phyloP scores from a whole-genome alignment of 64 coral and sea anemone species.

The Montipora efflorescens region DNA sequence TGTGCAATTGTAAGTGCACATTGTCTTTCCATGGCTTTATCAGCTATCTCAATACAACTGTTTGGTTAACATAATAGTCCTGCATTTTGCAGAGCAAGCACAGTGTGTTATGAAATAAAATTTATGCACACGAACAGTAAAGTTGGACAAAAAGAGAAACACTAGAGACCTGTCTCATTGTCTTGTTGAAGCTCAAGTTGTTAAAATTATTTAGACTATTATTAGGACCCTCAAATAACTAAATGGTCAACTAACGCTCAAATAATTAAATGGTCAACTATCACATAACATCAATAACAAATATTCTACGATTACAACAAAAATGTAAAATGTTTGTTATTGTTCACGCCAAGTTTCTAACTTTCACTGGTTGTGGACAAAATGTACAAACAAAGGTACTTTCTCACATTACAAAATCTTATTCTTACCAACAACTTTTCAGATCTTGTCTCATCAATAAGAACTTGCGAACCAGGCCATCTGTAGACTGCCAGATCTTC shows the following conservation, averaged over 20 bases:
- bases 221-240: too few relatives aligned
- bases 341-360: not conserved
- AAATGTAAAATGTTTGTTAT: not conserved
- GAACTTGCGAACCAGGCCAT: conserved; percentile 73
- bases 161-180: not conserved
- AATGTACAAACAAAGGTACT: too few relatives aligned
- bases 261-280: not conserved
- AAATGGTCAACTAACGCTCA: not conserved
- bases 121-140: too few relatives aligned
- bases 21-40: too few relatives aligned
- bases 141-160: too few relatives aligned
- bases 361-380: not conserved
- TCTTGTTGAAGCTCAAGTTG: not conserved
- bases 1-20: too few relatives aligned
- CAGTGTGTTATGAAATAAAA: too few relatives aligned
- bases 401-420: not conserved
- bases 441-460: conserved; percentile 80
- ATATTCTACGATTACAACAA: not conserved
- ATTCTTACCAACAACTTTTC: conserved; percentile 67
- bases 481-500: conserved; percentile 54
- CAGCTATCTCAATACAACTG: too few relatives aligned
- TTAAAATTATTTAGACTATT: too few relatives aligned
- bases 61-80: too few relatives aligned
- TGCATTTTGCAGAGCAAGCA: too few relatives aligned
- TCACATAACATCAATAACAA: too few relatives aligned